Evolutionary conservation across 2,888 invertebrate genomes (phyloP), one percentile per base, ranked within the genome.

Genomic region (Drosophila kuntzei): DNA sequence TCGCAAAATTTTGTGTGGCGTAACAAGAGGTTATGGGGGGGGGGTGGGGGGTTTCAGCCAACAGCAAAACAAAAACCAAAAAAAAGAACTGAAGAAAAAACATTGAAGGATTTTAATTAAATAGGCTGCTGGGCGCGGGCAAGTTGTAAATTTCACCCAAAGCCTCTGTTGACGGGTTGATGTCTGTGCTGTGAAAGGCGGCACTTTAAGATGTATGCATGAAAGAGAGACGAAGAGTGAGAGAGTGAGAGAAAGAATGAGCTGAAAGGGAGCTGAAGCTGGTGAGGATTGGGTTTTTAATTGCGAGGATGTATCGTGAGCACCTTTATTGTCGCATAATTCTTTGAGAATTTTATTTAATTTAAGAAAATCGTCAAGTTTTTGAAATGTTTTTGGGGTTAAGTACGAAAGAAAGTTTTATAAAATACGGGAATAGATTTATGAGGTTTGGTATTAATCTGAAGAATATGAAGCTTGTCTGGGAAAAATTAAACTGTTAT

Each of bases 71-170:
- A 57, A 58, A 62, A 70, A 32, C 34, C 32, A 39, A 41, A 65
- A 41, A 61, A 59, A 20, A 44, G 22, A 43, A 3, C 36, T 25
- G 37, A 36, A 51, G 65, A 57, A 59, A 65, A 64, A 61, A 61
- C 89, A 83, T 84, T 83, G 87, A 83, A 87, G 83, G 85, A 87
- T 83, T 83, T 89, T 83, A 89, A 83, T 83, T 83, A 83, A 83
- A 83, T 83, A 87, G 85, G 77, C 80, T 70, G 73, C 71, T 66
- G 58, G 67, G 55, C 71, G 60, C 54, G 57, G 53, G 59, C 49
- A 80, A 63, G 81, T 63, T 78, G 81, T 78, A 80, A 78, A 80
- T 80, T 80, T 58, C 39, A 64, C 6, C 49, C 53, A 29, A 34
- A 60, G 43, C 20, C 44, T 29, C 22, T n/a, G 54, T 22, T 41